Base-by-base conservation (phyloP, 2,888 invertebrate species). In the Eristalinus aeneus region DNA sequence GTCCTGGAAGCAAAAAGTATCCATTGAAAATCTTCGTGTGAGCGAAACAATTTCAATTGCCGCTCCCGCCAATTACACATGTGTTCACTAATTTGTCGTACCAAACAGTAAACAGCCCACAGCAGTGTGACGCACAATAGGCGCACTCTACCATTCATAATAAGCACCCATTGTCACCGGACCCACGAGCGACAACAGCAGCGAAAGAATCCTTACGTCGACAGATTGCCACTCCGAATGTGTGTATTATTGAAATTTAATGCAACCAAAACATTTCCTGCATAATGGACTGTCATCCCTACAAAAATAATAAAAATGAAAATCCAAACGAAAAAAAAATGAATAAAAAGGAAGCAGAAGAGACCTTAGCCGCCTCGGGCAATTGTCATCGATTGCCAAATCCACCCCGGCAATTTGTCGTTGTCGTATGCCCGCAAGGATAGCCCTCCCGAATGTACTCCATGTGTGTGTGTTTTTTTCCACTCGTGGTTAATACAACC, bases 201-300 rank as follows among this genome's bases (percentile, higher is more conserved):
- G n/a, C 32, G 16, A 9, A 69, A 16, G 56, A 56, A 76, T 80
- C 63, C 68, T 74, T 39, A 67, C 61, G 36, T 67, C 85, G 67
- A 72, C 80, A 84, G 75, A 84, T 85, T 80, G 77, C 64, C 56
- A 67, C 54, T 65, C 68, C 64, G 22, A 60, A 34, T 75, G 72
- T 86, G 69, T 86, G 71, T n/a, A n/a, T 82, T 86, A 86, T 86
- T 86, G 86, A 86, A 86, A 86, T 86, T 86, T 86, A 86, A 86
- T 86, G 82, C 86, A 86, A 86, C 86, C 86, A 82, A 82, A 86
- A 82, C 86, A 82, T 86, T 82, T 82, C 74, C 86, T 74, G 36
- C 69, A 64, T 72, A 73, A 81, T 82, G 74, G 82, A 82, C 81
- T 85, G 60, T 73, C 75, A 77, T 74, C 86, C 71, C 82, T 77